Evolutionary conservation across 2,113 vertebrate genomes (phyloP).

Genomic region (Nerophis ophidion): DNA sequence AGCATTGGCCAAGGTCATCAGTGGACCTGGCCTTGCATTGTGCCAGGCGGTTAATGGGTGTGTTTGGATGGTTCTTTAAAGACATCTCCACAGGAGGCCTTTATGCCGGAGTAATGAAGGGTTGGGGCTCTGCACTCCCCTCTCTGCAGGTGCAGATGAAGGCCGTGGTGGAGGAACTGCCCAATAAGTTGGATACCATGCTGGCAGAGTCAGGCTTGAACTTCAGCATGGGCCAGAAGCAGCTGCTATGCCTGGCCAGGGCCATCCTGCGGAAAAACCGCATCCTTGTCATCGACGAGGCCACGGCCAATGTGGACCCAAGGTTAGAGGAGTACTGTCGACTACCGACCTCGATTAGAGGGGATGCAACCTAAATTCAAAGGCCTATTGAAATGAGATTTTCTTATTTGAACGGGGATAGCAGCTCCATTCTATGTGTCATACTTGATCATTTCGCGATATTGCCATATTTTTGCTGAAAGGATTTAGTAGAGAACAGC

Average conservation of each 20-base stretch:
- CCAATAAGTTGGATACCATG: conserved; percentile 84
- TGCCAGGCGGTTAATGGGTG: conserved; percentile 69
- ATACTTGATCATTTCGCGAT: too few species aligned
- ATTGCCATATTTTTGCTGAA: too few species aligned
- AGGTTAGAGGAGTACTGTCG: conserved; percentile 44
- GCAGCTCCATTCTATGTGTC: too few species aligned
- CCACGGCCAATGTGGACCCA: conserved; percentile 93
- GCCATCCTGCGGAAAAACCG: conserved; percentile 88
- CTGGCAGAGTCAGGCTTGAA: conserved; percentile 92
- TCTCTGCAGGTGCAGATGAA: conserved; percentile 87
- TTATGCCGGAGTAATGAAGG: conserved; percentile 65
- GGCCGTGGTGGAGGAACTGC: conserved; percentile 86
- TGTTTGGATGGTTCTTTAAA: conserved; percentile 72
- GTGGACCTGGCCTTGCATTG: conserved; percentile 68
- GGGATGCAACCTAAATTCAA: neutral
- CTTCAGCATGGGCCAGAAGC: conserved; percentile 96
- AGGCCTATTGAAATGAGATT: too few species aligned
- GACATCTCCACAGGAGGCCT: conserved; percentile 62
- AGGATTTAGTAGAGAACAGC: too few species aligned
- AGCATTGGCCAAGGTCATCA: conserved; percentile 71
- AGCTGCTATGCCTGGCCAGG: conserved; percentile 88
- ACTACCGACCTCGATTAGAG: too few species aligned
- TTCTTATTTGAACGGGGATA: too few species aligned
- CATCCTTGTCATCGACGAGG: conserved; percentile 94
- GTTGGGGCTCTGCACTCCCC: conserved; percentile 52